Conservation (phyloP, 2,113 vertebrate species). For the Rhinogobius similis region DNA sequence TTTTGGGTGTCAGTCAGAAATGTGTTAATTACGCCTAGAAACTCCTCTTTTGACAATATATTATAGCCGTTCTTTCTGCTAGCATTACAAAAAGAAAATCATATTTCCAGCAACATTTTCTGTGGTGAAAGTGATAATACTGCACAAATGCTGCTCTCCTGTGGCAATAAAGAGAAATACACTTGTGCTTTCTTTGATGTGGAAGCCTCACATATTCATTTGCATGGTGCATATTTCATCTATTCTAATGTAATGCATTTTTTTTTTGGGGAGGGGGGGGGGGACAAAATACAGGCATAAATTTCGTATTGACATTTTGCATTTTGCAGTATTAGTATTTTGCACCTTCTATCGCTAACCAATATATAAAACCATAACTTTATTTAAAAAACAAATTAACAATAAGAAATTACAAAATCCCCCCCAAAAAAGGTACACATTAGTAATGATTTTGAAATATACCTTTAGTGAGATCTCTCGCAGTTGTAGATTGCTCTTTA, state of each 20-base stretch:
- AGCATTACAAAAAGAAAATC: too few relatives aligned
- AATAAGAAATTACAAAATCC: neutral
- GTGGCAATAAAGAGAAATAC: conserved; percentile 12
- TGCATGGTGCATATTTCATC: too few relatives aligned
- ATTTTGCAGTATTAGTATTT: too few relatives aligned
- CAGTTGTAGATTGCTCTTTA: neutral
- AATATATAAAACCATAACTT: too few relatives aligned
- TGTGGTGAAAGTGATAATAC: too few relatives aligned
- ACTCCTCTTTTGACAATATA: neutral
- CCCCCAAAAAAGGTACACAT: neutral
- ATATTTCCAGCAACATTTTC: too few relatives aligned
- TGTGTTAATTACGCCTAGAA: too few relatives aligned
- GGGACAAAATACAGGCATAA: neutral
- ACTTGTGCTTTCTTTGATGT: neutral
- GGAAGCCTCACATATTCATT: neutral
- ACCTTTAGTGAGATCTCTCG: neutral
- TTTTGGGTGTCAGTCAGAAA: too few relatives aligned
- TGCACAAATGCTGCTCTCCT: conserved; percentile 37
- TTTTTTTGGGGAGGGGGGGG: too few relatives aligned
- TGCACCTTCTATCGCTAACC: too few relatives aligned
- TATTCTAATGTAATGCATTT: neutral
- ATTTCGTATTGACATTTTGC: neutral
- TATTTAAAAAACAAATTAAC: neutral
- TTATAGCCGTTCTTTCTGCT: neutral
- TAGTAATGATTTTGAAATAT: neutral